Evolutionary conservation across 1,140 invertebrate genomes (phyloP).

Genomic region (Parapsyche elsis): DNA sequence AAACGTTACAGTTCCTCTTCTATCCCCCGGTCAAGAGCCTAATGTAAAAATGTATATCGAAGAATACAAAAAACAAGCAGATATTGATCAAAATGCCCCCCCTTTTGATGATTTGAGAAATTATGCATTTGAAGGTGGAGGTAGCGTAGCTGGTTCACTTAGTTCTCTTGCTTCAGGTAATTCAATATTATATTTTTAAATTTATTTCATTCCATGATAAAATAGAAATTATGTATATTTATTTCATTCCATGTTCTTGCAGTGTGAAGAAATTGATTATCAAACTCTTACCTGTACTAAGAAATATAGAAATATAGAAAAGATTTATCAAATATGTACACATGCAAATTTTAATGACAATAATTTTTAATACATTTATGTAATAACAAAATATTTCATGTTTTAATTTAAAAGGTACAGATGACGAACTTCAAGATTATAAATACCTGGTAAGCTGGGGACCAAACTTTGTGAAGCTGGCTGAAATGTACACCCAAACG

Average conservation of each 20-base stretch:
- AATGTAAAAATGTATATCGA: constrained; percentile 73
- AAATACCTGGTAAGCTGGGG: constrained; percentile 97
- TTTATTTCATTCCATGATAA: neutral
- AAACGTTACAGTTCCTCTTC: constrained; percentile 68
- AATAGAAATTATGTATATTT: neutral
- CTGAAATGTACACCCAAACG: constrained; percentile 93
- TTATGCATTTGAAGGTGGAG: constrained; percentile 76
- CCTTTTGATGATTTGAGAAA: constrained; percentile 76
- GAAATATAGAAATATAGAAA: no score
- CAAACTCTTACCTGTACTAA: no score
- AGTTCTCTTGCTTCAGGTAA: constrained; percentile 65
- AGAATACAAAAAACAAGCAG: constrained; percentile 71
- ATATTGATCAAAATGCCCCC: constrained; percentile 71
- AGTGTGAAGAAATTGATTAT: neutral
- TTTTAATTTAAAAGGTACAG: constrained; percentile 76
- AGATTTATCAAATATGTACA: no score
- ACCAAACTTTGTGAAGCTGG: constrained; percentile 95
- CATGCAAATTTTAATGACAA: no score
- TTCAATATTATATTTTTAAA: neutral
- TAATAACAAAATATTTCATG: neutral
- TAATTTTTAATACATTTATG: no score
- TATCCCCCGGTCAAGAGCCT: constrained; percentile 67
- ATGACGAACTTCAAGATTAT: constrained; percentile 95
- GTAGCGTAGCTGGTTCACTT: constrained; percentile 73
- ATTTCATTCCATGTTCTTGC: neutral